Percentiles rank a stretch among this genome's conserved stretches.
phyloP scores from a whole-genome alignment of 2,888 invertebrate species.

The Macrophya alboannulata region DNA sequence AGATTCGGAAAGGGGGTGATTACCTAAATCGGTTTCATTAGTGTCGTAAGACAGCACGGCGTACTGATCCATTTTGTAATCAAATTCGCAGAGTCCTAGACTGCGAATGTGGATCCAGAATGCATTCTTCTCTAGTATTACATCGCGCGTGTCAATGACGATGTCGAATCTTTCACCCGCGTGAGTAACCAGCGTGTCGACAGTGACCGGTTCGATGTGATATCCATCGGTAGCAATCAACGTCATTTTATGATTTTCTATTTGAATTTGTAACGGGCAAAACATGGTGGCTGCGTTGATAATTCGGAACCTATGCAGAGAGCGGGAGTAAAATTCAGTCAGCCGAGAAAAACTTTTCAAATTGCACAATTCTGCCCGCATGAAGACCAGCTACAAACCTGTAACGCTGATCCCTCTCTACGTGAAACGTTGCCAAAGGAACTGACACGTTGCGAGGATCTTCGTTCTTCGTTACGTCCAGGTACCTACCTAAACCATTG shows the following conservation, averaged over 20 bases:
- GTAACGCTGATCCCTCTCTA: neutral
- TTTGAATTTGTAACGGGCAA: no score
- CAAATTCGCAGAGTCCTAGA: conserved; percentile 16
- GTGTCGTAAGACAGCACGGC: conserved; percentile 36
- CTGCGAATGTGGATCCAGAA: conserved; percentile 78
- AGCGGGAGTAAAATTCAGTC: no score
- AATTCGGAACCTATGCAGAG: no score
- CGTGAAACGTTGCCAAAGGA: neutral
- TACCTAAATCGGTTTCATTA: conserved; percentile 21
- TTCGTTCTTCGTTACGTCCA: neutral
- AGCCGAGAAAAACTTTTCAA: no score
- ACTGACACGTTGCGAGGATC: neutral
- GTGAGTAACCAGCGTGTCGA: no score
- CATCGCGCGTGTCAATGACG: conserved; percentile 77
- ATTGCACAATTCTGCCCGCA: no score
- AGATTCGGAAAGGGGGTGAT: neutral
- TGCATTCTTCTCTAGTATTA: conserved; percentile 62
- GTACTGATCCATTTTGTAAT: conserved; percentile 39
- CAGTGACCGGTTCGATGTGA: no score
- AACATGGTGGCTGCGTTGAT: no score
- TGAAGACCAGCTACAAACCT: no score
- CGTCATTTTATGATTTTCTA: no score
- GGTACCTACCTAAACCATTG: conserved; percentile 73
- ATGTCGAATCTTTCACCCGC: no score
- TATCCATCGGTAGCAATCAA: no score